Evolutionary conservation across 2,888 invertebrate genomes (phyloP).

Genomic region (Drosophila multiciliata): DNA sequence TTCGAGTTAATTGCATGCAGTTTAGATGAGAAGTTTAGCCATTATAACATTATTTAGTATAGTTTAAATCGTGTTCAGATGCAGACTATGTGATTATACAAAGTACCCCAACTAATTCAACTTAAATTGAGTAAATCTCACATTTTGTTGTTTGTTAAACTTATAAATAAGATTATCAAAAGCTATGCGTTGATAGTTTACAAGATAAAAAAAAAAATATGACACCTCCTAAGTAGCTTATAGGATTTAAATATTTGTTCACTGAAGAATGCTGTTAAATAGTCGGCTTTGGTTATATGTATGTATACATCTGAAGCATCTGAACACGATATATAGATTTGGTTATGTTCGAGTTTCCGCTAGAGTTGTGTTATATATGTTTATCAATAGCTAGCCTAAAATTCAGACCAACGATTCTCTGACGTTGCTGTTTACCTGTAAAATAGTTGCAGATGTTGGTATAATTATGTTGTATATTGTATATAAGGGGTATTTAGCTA

Average conservation of each 20-base stretch:
- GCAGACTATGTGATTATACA: conserved; percentile 19
- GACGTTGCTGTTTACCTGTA: conserved; percentile 79
- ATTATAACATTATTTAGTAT: conserved; percentile 28
- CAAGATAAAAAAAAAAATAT: conserved; percentile 31
- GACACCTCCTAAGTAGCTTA: conserved; percentile 32
- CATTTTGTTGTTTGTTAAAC: conserved; percentile 3
- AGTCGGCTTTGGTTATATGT: conserved; percentile 31
- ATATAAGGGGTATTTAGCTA: conserved; percentile 53
- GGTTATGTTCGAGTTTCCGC: conserved; percentile 54
- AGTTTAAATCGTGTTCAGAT: conserved; percentile 40
- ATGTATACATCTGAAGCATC: conserved; percentile 21
- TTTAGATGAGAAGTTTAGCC: conserved; percentile 53
- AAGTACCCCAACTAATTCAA: not conserved
- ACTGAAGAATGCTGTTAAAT: conserved; percentile 27
- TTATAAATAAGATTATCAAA: conserved; percentile 23
- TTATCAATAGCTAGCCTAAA: conserved; percentile 49
- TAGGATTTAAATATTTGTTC: conserved; percentile 24
- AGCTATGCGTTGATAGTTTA: conserved; percentile 21
- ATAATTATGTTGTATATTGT: conserved; percentile 23
- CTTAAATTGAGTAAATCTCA: conserved; percentile 5
- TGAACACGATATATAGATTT: conserved; percentile 38
- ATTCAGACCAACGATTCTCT: conserved; percentile 76
- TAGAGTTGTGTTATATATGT: conserved; percentile 41
- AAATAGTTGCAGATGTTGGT: conserved; percentile 66
- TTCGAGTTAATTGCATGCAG: conserved; percentile 77